Base-by-base conservation (phyloP, 2,888 invertebrate species). In the Acrobeloides nanus region DNA sequence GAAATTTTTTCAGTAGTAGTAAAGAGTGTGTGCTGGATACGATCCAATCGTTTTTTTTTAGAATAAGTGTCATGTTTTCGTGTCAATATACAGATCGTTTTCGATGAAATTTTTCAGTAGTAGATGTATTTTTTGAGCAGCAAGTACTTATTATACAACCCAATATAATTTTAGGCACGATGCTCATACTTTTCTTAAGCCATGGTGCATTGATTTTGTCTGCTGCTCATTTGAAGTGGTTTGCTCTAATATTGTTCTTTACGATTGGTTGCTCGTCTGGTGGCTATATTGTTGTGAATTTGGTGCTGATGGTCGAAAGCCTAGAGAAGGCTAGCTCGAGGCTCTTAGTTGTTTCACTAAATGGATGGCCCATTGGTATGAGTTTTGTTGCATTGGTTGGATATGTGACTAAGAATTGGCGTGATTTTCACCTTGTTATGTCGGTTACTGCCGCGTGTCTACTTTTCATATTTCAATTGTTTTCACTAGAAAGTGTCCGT, bases 281-380 rank as follows among this genome's bases (percentile, higher is more conserved):
- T 15, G 64, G 58, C 8, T 66, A 64, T 42, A 68, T 66, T 62
- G 67, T 68, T 20, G 61, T 64, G 3, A 70, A 71, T 39, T 56
- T 70, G 34, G 64, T 68, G 3, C 48, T 70, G 10, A 35, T 70
- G 6, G 56, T 70, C 2, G 70, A 70, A 51, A 53, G 61, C 3
- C 44, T 71, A 29, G 58, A 64, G 26, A 20, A 53, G 1, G 54
- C 62, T 6, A 35, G 38, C 6, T 58, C 65, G 8, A 57, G 70
- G 6, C 55, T 70, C 5, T 46, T 70, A 10, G 66, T 58, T 18
- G 70, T 64, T 12, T 62, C 64, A 7, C 39, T 66, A 8, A 70
- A 70, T 40, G 70, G 68, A 4, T 70, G 68, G 68, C 66, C 68
- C 20, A 20, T 67, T 7, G 61, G 67, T 5, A 64, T 70, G 66